phyloP scores from a whole-genome alignment of 2,797 vertebrate species.

The Malurus leucopterus region DNA sequence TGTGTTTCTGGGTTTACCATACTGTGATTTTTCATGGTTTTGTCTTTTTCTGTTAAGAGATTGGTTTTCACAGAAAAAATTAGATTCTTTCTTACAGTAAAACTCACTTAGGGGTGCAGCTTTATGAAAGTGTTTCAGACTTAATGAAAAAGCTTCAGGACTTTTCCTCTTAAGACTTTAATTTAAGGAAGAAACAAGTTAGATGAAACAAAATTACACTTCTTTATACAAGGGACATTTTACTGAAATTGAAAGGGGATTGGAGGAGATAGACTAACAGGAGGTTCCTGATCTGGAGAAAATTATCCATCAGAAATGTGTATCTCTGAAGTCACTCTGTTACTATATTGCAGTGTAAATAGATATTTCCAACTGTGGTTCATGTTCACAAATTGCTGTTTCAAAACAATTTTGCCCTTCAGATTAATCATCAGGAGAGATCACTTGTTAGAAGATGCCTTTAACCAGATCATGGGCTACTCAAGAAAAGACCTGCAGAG shows the following conservation, averaged over 20 bases:
- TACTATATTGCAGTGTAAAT: neutral
- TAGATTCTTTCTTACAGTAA: neutral
- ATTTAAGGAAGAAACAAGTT: neutral
- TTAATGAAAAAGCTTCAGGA: neutral
- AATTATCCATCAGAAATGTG: neutral
- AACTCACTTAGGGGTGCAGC: neutral
- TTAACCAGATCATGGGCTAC: slow-evolving; percentile 98
- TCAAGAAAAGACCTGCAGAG: slow-evolving; percentile 96
- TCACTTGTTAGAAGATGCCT: slow-evolving; percentile 94
- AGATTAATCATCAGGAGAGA: slow-evolving; percentile 96
- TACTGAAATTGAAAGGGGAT: neutral
- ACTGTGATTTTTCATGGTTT: neutral
- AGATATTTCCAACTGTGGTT: neutral
- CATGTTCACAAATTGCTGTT: neutral
- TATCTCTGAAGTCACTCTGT: neutral
- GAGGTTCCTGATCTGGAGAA: neutral
- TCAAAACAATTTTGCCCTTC: slow-evolving; percentile 40
- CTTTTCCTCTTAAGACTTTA: neutral
- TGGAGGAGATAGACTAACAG: neutral
- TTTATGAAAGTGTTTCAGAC: neutral
- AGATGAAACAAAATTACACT: neutral
- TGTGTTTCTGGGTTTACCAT: neutral
- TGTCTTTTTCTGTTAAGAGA: neutral
- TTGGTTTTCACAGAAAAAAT: neutral
- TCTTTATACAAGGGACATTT: neutral